Base-by-base conservation (phyloP, 2,888 invertebrate genomes). In the Thera obeliscata region DNA sequence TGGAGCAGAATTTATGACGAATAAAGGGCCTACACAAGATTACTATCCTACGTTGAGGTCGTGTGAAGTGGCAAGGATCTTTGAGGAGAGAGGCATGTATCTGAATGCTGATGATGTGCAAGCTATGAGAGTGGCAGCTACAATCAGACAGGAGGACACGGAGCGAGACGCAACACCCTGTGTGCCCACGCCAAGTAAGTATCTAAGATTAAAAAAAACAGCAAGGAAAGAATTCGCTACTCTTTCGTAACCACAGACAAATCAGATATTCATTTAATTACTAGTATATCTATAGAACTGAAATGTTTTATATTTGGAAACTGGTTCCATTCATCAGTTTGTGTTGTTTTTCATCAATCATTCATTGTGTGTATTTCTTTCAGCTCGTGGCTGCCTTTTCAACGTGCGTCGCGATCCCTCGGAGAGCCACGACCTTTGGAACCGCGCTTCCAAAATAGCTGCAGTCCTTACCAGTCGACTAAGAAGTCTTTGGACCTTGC, bases 381-480 rank as follows among this genome's bases (percentile, higher is more conserved):
- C 81, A 95, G 95, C 86, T 50, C 93, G 94, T 4, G 95, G 95
- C n/a, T 96, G 96, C 77, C 91, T 96, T 11, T 98, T 95, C 87
- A 96, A 98, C 82, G 95, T 98, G 55, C 94, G 95, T 0, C 94
- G 94, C 61, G 98, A 98, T 85, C 97, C 98, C 0, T 96, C 97
- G 78, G 98, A 98, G 84, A 95, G 95, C 62, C 95, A 95, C 76
- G 96, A 98, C 79, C 81, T 95, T 56, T 94, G 95, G 82, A 81
- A 86, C 58, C 89, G 86, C 63, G 94, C 94, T 8, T 92, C 92
- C 4, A 94, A 93, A 72, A 94, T 95, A 9, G 94, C 86, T 0
- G 74, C 77, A 0, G 66, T 88, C 22, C 73, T 93, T 2, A 87
- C 84, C 80, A 94, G 80, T 74, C 89, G 82, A 87, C 94, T 76